Conservation (phyloP, 2,888 invertebrate species). For the Meiosimyza decipiens region DNA sequence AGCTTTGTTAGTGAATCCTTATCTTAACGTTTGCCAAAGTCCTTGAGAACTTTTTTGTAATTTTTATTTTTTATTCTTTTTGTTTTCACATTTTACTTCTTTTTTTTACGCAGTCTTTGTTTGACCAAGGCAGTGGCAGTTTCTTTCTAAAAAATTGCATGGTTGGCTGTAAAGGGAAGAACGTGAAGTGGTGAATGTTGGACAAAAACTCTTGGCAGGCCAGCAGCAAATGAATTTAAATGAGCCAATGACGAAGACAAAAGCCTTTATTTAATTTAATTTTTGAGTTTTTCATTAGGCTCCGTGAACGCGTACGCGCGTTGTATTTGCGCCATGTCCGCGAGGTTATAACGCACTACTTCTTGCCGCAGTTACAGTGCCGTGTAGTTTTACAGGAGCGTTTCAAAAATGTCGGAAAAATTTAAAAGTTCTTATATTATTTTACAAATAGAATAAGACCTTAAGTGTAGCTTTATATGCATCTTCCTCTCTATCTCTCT, state of each 20-base stretch:
- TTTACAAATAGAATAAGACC: no score
- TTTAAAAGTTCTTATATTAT: no score
- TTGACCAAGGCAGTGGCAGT: not conserved
- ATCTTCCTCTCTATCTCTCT: no score
- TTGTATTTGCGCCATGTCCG: no score
- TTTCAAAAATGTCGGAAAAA: not conserved
- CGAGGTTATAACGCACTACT: not conserved
- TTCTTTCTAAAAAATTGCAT: no score
- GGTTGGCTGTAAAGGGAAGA: no score
- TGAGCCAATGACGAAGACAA: conserved; percentile 49
- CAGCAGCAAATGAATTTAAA: conserved; percentile 32
- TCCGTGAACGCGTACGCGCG: not conserved
- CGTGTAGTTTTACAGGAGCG: not conserved
- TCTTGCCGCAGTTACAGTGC: no score
- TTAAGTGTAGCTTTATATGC: no score
- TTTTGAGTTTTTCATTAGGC: conserved; percentile 56
- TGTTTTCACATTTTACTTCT: conserved; percentile 38
- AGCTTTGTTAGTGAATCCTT: conserved; percentile 26
- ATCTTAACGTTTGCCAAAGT: conserved; percentile 21
- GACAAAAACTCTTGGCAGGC: conserved; percentile 29
- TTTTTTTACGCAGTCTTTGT: conserved; percentile 35
- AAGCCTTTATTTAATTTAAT: conserved; percentile 62
- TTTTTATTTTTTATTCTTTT: conserved; percentile 13
- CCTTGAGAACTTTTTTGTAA: conserved; percentile 28
- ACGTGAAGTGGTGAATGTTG: conserved; percentile 6